These are phyloP conservation scores for Danio jaintianensis DNA, from an alignment of 2,797 vertebrate species.

Conservation along the genomic window DNA sequence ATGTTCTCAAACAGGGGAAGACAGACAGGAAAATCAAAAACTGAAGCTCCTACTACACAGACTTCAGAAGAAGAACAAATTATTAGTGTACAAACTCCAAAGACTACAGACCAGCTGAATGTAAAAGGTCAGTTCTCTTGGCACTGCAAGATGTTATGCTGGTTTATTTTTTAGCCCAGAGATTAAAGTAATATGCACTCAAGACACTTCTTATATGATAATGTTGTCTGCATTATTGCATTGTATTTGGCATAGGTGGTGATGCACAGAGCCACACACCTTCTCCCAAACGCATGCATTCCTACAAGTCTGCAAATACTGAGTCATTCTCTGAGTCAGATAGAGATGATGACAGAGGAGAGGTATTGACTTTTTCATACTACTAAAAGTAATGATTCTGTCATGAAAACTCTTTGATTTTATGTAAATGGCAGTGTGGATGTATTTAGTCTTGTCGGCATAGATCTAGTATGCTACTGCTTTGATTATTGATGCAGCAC, in stretches of 20 bases:
- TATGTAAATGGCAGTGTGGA: too few species aligned
- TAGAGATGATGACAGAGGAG: slow-evolving; percentile 88
- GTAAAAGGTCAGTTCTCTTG: slow-evolving; percentile 72
- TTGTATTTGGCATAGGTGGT: slow-evolving; percentile 74
- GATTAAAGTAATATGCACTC: not conserved
- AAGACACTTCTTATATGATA: not conserved
- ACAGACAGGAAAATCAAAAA: slow-evolving; percentile 60
- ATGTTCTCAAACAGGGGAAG: slow-evolving; percentile 63
- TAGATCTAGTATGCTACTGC: too few species aligned
- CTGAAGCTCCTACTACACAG: slow-evolving; percentile 44
- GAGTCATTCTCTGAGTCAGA: slow-evolving; percentile 95
- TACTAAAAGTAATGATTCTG: not conserved
- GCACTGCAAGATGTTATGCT: not conserved
- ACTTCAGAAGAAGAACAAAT: slow-evolving; percentile 58
- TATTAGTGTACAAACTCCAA: slow-evolving; percentile 57
- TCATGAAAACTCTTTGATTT: too few species aligned
- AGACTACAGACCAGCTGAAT: slow-evolving; percentile 62
- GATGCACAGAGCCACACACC: slow-evolving; percentile 85
- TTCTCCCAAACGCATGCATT: slow-evolving; percentile 88
- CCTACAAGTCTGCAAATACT: slow-evolving; percentile 85
- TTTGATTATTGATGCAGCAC: too few species aligned
- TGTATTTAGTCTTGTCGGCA: too few species aligned
- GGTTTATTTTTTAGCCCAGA: not conserved
- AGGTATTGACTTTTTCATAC: slow-evolving; percentile 75
- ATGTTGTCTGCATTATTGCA: not conserved